Evolutionary conservation across 2,113 vertebrate species (phyloP).

Genomic region (Sciurus niger): DNA sequence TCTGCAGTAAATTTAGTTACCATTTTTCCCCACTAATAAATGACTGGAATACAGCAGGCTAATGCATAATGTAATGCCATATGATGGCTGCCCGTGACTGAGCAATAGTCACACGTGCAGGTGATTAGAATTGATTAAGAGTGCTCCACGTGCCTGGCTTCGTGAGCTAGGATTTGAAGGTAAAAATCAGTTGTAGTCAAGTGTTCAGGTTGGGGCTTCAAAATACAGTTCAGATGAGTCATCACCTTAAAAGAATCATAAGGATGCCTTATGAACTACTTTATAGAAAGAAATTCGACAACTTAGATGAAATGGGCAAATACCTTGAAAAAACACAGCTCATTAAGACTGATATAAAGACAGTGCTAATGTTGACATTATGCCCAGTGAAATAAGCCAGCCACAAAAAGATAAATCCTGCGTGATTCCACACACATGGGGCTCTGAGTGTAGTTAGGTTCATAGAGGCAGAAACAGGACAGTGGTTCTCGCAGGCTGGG

Average conservation of each 20-base stretch:
- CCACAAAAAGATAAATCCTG: not conserved
- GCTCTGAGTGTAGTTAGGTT: too few relatives aligned
- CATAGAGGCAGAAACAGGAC: not conserved
- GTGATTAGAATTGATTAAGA: not conserved
- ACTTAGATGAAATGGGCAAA: not conserved
- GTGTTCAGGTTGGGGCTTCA: too few relatives aligned
- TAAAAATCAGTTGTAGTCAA: not conserved
- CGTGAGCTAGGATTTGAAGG: not conserved
- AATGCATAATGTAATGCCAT: not conserved
- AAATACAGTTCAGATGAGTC: not conserved
- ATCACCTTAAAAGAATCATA: too few relatives aligned
- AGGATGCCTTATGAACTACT: not conserved
- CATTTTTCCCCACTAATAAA: not conserved
- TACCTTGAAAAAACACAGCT: not conserved
- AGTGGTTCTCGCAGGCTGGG: not conserved
- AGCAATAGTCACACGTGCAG: not conserved
- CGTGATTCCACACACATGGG: not conserved
- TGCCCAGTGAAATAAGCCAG: not conserved
- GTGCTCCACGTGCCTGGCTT: not conserved
- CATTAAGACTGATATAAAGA: not conserved
- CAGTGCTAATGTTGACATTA: not conserved
- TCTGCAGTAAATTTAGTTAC: not conserved
- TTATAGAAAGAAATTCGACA: not conserved
- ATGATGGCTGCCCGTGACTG: not conserved
- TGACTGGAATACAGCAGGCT: not conserved